Conservation (phyloP, 2,113 vertebrate genomes). For the Solea solea region DNA sequence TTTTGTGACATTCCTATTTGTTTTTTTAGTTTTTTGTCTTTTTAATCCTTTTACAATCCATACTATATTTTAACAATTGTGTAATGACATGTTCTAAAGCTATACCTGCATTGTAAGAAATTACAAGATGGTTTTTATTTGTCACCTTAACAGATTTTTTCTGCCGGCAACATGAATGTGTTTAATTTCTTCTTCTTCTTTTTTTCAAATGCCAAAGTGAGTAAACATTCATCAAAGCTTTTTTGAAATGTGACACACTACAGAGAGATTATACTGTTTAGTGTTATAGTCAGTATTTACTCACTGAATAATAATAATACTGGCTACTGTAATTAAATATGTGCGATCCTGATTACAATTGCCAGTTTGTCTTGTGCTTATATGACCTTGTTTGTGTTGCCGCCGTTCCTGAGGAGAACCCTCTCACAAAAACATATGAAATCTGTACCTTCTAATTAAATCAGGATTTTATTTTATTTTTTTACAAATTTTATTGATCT, state of each 20-base stretch:
- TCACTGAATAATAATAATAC: conserved; percentile 36
- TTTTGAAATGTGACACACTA: conserved; percentile 28
- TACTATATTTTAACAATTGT: not conserved
- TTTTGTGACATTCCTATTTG: conserved; percentile 27
- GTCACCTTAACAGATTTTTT: conserved; percentile 34
- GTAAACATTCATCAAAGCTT: conserved; percentile 3
- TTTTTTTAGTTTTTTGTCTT: not conserved
- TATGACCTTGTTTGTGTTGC: conserved; percentile 26
- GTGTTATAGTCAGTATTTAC: conserved; percentile 17
- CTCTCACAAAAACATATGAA: not conserved
- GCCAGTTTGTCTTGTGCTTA: not conserved
- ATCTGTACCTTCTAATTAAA: conserved; percentile 32
- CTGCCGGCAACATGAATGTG: conserved; percentile 46
- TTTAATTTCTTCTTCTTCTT: conserved; percentile 28
- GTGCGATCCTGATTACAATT: conserved; percentile 20
- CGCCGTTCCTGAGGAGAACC: not conserved
- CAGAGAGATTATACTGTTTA: conserved; percentile 39
- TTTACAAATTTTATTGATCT: conserved; percentile 21
- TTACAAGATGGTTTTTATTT: conserved; percentile 1
- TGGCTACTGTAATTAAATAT: conserved; percentile 58
- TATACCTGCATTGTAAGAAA: not conserved
- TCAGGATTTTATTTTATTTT: not conserved
- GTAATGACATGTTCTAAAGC: conserved; percentile 2
- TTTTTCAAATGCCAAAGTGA: conserved; percentile 21
- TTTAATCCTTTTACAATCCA: not conserved